Evolutionary conservation across 2,113 vertebrate species (phyloP).

Genomic region (Polyodon spathula): DNA sequence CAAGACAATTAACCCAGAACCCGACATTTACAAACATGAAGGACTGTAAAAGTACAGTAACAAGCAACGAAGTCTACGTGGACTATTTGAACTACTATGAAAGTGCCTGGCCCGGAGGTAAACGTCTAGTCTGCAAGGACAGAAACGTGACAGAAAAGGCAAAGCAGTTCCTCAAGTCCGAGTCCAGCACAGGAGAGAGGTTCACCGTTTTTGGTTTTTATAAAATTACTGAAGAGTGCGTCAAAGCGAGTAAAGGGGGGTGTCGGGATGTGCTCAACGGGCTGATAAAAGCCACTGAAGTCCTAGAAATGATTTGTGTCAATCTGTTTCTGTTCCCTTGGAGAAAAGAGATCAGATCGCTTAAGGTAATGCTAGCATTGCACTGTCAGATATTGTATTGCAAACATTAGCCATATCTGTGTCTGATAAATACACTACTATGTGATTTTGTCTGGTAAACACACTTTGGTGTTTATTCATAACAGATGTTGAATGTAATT

Average conservation of each 20-base stretch:
- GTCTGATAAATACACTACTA: too few relatives aligned
- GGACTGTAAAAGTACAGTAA: too few relatives aligned
- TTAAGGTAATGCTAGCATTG: slow-evolving; percentile 37
- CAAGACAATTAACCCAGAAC: too few relatives aligned
- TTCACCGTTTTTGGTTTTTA: slow-evolving; percentile 39
- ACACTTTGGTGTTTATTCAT: too few relatives aligned
- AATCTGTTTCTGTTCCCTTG: slow-evolving; percentile 52
- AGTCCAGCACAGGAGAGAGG: slow-evolving; percentile 3
- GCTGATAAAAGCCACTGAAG: slow-evolving; percentile 36
- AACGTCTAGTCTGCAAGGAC: slow-evolving; percentile 24
- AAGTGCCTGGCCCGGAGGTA: slow-evolving; percentile 14
- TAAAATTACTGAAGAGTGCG: slow-evolving; percentile 8
- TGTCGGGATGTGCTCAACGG: slow-evolving; percentile 20
- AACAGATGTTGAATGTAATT: too few relatives aligned
- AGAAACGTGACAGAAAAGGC: slow-evolving; percentile 19
- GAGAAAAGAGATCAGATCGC: slow-evolving; percentile 48
- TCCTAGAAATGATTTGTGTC: slow-evolving; percentile 50
- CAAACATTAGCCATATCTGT: too few relatives aligned
- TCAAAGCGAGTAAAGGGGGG: not conserved
- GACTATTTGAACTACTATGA: slow-evolving; percentile 32
- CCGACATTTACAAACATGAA: too few relatives aligned
- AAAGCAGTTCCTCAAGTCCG: slow-evolving; percentile 22
- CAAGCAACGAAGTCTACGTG: slow-evolving; percentile 26
- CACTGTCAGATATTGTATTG: too few relatives aligned
- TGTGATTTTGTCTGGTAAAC: too few relatives aligned